Evolutionary conservation across 2,888 invertebrate species (phyloP).

Genomic region (Tinea pellionella): DNA sequence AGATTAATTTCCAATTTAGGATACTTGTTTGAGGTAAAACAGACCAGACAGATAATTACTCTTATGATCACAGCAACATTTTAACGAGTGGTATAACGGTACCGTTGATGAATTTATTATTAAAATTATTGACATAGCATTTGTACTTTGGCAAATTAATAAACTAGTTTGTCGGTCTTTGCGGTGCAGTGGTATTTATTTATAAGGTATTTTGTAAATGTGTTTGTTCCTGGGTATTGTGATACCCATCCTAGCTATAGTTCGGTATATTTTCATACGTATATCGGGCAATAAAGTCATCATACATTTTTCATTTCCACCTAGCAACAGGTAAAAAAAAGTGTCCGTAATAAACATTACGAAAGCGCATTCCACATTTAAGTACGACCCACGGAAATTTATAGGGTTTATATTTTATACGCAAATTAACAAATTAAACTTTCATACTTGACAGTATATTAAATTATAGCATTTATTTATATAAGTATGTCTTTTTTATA

Average conservation of each 20-base stretch:
- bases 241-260: too few species aligned
- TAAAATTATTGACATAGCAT: too few species aligned
- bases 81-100: not conserved
- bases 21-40: not conserved
- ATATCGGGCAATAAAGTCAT: too few species aligned
- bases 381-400: not conserved
- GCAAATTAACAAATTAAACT: not conserved
- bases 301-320: not conserved
- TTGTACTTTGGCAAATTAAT: not conserved
- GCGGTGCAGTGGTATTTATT: too few species aligned
- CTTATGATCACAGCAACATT: not conserved
- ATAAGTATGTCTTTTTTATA: too few species aligned
- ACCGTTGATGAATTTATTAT: not conserved
- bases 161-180: not conserved
- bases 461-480: too few species aligned
- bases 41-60: not conserved
- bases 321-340: not conserved
- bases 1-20: not conserved
- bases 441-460: not conserved
- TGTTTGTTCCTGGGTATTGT: too few species aligned
- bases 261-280: too few species aligned
- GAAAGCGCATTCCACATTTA: conserved; percentile 3
- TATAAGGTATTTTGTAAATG: too few species aligned
- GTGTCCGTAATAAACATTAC: not conserved
- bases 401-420: not conserved